Evolutionary conservation across 1,140 invertebrate genomes (phyloP).

Genomic region (Ephestia elutella): DNA sequence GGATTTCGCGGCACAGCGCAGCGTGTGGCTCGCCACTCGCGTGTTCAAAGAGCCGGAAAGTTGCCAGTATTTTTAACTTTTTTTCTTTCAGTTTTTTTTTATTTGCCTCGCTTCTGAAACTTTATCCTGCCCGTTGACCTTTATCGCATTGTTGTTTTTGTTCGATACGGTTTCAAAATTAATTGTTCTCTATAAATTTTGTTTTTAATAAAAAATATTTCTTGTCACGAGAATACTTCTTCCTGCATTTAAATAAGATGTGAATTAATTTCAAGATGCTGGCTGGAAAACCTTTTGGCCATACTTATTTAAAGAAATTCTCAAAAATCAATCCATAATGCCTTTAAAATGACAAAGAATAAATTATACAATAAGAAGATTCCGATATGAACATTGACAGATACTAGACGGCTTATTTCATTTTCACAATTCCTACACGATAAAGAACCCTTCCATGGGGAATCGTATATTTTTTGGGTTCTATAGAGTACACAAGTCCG

Average conservation of each 20-base stretch:
- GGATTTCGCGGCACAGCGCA: constrained; percentile 35
- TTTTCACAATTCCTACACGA: no score
- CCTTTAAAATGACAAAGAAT: no score
- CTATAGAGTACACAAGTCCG: not conserved
- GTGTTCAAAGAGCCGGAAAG: constrained; percentile 1
- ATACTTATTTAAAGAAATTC: not conserved
- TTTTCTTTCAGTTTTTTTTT: constrained; percentile 20
- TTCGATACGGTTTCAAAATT: not conserved
- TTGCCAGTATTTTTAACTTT: not conserved
- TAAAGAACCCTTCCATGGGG: no score
- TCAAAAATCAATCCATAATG: no score
- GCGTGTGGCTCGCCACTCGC: constrained; percentile 24
- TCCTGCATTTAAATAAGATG: constrained; percentile 2
- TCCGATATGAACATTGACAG: no score
- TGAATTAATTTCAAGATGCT: not conserved
- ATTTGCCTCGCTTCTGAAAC: constrained; percentile 18
- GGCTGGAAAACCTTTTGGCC: not conserved
- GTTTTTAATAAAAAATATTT: not conserved
- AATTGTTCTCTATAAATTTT: constrained; percentile 5
- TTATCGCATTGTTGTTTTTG: constrained; percentile 11
- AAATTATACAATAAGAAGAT: no score
- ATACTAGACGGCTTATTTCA: no score
- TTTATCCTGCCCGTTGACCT: constrained; percentile 24
- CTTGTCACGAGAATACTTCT: not conserved
- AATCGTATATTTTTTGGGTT: not conserved